Evolutionary conservation across 1,140 invertebrate species (phyloP), one percentile per base, ranked within the genome.

Genomic region (Drosophila funebris): DNA sequence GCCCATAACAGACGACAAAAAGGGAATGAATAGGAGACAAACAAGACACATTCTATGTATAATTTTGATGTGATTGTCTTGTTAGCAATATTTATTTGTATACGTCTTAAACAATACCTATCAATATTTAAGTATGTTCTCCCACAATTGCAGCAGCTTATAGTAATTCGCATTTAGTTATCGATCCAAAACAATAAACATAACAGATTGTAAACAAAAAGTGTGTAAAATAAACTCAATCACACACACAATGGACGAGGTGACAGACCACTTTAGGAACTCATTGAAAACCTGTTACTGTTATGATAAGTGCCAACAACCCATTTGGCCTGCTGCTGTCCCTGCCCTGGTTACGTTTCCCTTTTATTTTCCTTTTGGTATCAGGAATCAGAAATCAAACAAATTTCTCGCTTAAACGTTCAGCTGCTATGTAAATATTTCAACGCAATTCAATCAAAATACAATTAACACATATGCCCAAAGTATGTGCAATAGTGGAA

Each of bases 381-480:
- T 20, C 31, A 24, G 29, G 13, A 14, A 54, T 54, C 69, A 48
- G 11, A 72, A 66, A 56, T 64, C 24, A 56, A 57, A 76, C 41
- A 57, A 24, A 76, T 54, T 48, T 58, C 36, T 33, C 27, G 44
- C 24, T 33, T 63, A 67, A 58, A 36, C 36, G 54, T 31, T 64
- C 50, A 29, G 50, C 68, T 73, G 68, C 53, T 52, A 43, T 74
- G 70, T 79, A 81, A 70, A 78, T 70, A 82, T 69, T 73, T 57
- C 63, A 78, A 76, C 80, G 78, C 63, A 58, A 63, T 78, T 82
- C 74, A 82, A 85, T 85, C 82, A 87, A 61, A 87, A 82, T 69
- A 72, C 74, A 82, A 82, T 85, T 87, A 88, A 87, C 78, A 88
- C 71, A 77, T 53, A 63, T 62, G 46, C 57, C 36, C 29, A 52